These are phyloP conservation scores for Kryptolebias ocellatus DNA, from an alignment of 2,797 vertebrate species.

Conservation along the genomic window DNA sequence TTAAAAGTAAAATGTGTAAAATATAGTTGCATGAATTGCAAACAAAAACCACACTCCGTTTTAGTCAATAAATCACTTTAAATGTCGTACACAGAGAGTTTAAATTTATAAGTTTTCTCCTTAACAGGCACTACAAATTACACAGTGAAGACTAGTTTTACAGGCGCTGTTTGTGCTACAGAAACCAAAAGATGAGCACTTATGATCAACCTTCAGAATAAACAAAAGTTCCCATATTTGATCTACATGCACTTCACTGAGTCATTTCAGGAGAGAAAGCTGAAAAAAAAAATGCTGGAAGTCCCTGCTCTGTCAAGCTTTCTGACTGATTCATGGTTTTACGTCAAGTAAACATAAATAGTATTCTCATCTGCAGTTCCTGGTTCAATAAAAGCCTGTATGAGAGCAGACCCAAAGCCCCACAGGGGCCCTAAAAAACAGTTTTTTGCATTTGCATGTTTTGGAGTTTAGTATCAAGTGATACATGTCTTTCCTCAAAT, in stretches of 20 bases:
- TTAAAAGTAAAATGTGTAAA: neutral
- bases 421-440: too few relatives aligned
- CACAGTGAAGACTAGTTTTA: slow-evolving; percentile 16
- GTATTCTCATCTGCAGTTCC: slow-evolving; percentile 11
- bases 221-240: slow-evolving; percentile 40
- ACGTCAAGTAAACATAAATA: slow-evolving; percentile 15
- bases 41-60: neutral
- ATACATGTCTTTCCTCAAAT: too few relatives aligned
- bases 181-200: slow-evolving; percentile 32
- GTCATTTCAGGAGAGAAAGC: slow-evolving; percentile 49
- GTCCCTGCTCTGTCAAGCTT: slow-evolving; percentile 51
- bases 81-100: neutral
- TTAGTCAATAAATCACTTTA: neutral
- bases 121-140: neutral
- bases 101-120: neutral
- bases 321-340: slow-evolving; percentile 32
- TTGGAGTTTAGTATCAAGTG: slow-evolving; percentile 1
- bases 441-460: neutral
- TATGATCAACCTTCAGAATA: slow-evolving; percentile 38
- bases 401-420: neutral
- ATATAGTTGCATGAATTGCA: neutral
- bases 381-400: slow-evolving; percentile 3
- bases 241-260: slow-evolving; percentile 28
- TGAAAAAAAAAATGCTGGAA: slow-evolving; percentile 47
- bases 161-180: neutral